Evolutionary conservation across 2,888 invertebrate genomes (phyloP).

Genomic region (Ectemnius continuus): DNA sequence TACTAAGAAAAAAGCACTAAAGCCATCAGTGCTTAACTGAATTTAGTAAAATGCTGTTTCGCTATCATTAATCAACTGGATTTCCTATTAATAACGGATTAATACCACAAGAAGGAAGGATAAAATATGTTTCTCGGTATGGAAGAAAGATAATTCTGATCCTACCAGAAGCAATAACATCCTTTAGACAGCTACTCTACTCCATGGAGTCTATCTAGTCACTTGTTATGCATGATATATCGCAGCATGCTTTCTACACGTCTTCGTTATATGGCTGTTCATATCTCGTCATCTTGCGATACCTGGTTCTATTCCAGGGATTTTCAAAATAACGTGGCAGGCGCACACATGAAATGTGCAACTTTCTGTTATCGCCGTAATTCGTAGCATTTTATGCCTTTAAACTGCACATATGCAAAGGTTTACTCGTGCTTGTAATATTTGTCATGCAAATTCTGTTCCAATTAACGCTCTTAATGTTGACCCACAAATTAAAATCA

Average conservation of each 20-base stretch:
- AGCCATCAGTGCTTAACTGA: too few relatives aligned
- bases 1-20: too few relatives aligned
- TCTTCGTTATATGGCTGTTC: conserved; percentile 71
- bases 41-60: too few relatives aligned
- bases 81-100: too few relatives aligned
- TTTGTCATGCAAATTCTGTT: too few relatives aligned
- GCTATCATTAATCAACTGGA: too few relatives aligned
- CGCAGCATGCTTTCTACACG: conserved; percentile 71
- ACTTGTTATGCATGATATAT: conserved; percentile 74
- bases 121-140: not conserved
- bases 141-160: conserved; percentile 63
- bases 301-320: conserved; percentile 59
- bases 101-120: not conserved
- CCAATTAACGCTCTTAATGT: too few relatives aligned
- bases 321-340: conserved; percentile 60
- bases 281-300: conserved; percentile 62
- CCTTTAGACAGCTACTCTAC: conserved; percentile 60
- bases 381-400: too few relatives aligned
- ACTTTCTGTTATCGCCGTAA: too few relatives aligned
- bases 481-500: too few relatives aligned
- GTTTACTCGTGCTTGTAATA: too few relatives aligned
- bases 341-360: not conserved
- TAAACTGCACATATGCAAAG: too few relatives aligned
- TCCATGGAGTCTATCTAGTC: conserved; percentile 64
- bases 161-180: conserved; percentile 56